A percentile compares a stretch with the other conserved stretches of the same genome.
These are phyloP conservation scores for Apis florea DNA, from an alignment of 1,140 invertebrate genomes.

Conservation along the genomic window DNA sequence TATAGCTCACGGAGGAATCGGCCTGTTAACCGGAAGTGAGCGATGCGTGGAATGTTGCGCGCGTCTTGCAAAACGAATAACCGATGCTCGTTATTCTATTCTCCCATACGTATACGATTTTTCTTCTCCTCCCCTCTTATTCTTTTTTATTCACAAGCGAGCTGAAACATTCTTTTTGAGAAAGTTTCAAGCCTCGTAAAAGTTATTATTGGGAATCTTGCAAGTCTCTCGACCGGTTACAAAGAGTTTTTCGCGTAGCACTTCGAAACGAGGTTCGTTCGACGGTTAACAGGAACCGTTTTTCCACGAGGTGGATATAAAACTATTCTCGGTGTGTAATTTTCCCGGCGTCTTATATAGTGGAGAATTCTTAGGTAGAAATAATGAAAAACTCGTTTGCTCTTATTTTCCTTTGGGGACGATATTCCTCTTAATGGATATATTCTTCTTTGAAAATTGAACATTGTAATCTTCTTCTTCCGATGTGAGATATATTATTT, in stretches of 20 bases:
- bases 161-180: constrained; percentile 21
- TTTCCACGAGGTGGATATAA: neutral
- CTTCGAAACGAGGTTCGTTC: constrained; percentile 14
- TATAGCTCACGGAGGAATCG: neutral
- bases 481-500: too few relatives aligned
- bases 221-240: constrained; percentile 2
- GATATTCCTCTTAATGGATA: too few relatives aligned
- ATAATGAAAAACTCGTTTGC: neutral
- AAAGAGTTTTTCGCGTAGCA: constrained; percentile 23
- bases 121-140: neutral
- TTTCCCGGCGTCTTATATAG: neutral
- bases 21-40: constrained; percentile 6
- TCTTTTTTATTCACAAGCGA: neutral
- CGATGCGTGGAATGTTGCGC: neutral
- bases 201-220: constrained; percentile 38
- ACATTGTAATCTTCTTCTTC: too few relatives aligned
- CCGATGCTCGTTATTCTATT: constrained; percentile 17
- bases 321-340: constrained; percentile 23
- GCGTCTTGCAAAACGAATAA: neutral
- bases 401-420: neutral
- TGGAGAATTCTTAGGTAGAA: neutral
- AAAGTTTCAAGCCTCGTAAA: constrained; percentile 15
- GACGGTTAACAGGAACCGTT: constrained; percentile 21
- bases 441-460: too few relatives aligned
- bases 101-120: neutral